Base-by-base conservation (phyloP, 2,797 vertebrate species). In the Megaceryle alcyon region DNA sequence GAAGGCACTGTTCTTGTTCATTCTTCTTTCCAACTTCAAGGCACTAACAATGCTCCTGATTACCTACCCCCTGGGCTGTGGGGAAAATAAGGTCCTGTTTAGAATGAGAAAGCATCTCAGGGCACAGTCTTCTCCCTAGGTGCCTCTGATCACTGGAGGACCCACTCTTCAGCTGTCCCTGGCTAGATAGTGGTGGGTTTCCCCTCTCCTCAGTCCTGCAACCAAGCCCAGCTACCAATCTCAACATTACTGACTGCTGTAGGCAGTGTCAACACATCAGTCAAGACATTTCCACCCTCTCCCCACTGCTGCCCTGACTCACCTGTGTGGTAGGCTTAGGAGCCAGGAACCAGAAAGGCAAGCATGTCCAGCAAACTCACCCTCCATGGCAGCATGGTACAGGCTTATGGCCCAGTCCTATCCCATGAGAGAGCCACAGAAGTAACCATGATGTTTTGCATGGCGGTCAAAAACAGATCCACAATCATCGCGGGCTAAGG, bases 401-500 rank as follows among this genome's bases (percentile, higher is more conserved):
- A 82, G 35, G 10, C 19, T 71, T 43, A 7, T 17, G 11, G 3
- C 12, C 13, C 3, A 29, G 26, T 10, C 46, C 51, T 26, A 20
- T 10, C 5, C 2, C 2, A 3, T 4, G 35, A 63, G 19, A 59
- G 23, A 43, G 33, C 51, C 88, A 31, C 53, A 86, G 46, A 56
- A 59, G 25, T 35, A 29, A 41, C 56, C 48, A 28, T 1, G 1
- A 9, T 35, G 46, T 26, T 35, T 60, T 2, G 1, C 14, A 25
- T 0, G 4, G 17, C 44, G 53, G 9, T 81, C 3, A 2, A 92
- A 76, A 85, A 10, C 43, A 79, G 21, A 22, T 28, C 31, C 10
- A 64, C 1, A 1, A 2, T 16, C 4, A 0, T 7, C 5, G 0
- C 23, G 68, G 61, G 35, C 8, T 23, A 31, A 15, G 19, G 21